Conservation (phyloP, 53 echinoderm and acorn worm genomes). For the Mesocentrotus franciscanus region DNA sequence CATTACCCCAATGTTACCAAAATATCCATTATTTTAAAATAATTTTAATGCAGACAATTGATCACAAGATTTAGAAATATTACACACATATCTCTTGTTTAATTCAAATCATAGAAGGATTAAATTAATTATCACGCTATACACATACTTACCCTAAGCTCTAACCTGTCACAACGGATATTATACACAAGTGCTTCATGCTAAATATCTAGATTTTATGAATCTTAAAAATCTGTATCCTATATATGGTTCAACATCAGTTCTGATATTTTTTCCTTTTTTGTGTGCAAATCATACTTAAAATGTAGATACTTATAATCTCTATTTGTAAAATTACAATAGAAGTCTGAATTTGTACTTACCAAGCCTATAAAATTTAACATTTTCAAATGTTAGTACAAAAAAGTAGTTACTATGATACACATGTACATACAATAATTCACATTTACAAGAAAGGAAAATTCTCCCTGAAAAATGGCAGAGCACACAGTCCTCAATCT, state of each 20-base stretch:
- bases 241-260: background rate
- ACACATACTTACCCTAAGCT: background rate
- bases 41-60: background rate
- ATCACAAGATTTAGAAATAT: background rate
- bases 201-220: background rate
- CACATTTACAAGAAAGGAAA: background rate
- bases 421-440: background rate
- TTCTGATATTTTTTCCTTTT: background rate
- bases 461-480: background rate
- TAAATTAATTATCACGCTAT: background rate
- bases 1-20: background rate
- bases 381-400: background rate
- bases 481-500: no score
- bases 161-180: background rate
- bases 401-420: background rate
- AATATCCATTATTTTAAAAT: no score
- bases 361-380: conserved; percentile 1
- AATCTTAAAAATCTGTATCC: background rate
- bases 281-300: background rate
- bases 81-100: background rate
- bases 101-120: background rate
- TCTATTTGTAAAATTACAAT: background rate
- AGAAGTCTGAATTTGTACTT: background rate
- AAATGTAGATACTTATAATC: background rate
- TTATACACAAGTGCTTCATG: background rate